Percentiles rank a stretch among this genome's conserved stretches.
phyloP scores from a whole-genome alignment of 2,888 invertebrate genomes.

The Acanthacorydalis orientalis region DNA sequence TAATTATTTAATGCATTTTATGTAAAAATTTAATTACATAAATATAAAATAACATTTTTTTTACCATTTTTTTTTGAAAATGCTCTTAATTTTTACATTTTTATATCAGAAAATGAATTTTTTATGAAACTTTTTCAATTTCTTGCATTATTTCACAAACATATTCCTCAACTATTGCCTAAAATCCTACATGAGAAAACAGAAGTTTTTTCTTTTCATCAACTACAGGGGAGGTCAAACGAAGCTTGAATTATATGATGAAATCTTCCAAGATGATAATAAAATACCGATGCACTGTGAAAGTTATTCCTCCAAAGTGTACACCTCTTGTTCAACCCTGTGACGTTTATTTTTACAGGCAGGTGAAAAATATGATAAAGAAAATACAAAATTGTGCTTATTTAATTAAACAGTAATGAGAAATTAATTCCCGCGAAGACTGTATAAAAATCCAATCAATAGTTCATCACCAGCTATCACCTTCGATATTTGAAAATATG shows the following conservation, averaged over 20 bases:
- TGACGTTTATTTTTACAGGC: slow-evolving; percentile 11
- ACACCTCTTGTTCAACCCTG: slow-evolving; percentile 10
- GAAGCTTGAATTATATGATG: slow-evolving; percentile 9
- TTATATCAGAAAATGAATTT: too few species aligned
- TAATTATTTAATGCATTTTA: too few species aligned
- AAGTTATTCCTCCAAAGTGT: slow-evolving; percentile 12
- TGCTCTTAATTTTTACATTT: too few species aligned
- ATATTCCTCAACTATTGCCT: slow-evolving; percentile 7
- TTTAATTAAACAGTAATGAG: slow-evolving; percentile 8
- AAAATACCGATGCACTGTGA: slow-evolving; percentile 7
- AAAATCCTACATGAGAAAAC: slow-evolving; percentile 8
- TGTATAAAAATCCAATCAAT: slow-evolving; percentile 12
- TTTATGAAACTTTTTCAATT: too few species aligned
- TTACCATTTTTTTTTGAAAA: too few species aligned
- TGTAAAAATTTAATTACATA: too few species aligned
- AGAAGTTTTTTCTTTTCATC: slow-evolving; percentile 10
- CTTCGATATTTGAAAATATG: slow-evolving; percentile 10
- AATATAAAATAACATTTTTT: too few species aligned
- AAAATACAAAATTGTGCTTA: slow-evolving; percentile 8
- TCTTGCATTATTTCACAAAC: too few species aligned
- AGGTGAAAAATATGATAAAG: slow-evolving; percentile 10
- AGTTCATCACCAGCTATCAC: slow-evolving; percentile 10
- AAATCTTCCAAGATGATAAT: slow-evolving; percentile 10
- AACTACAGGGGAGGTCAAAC: slow-evolving; percentile 12
- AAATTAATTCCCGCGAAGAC: slow-evolving; percentile 11